Base-by-base conservation (phyloP, 2,888 invertebrate genomes). In the Flabesymbios commensalis region DNA sequence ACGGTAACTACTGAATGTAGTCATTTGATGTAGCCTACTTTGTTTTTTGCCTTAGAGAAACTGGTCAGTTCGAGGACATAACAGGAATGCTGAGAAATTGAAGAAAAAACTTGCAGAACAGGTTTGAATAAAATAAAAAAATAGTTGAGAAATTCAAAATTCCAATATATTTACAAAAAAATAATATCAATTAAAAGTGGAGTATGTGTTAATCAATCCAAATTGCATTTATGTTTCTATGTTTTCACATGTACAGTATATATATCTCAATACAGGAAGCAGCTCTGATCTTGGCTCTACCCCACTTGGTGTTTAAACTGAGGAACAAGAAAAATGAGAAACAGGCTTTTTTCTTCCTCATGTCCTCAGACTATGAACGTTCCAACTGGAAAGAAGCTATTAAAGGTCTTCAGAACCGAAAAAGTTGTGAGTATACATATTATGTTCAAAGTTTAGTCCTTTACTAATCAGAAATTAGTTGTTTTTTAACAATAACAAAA, bases 301-400 rank as follows among this genome's bases (percentile, higher is more conserved):
- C 95, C 33, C 93, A 93, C 85, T 85, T 96, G 69, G 88, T 92
- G 62, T 89, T 94, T 80, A 87, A 91, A 49, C 88, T 95, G 59
- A 89, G 89, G 52, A 80, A 59, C 28, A 47, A 22, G 14, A 89
- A 89, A 49, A 48, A 42, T 22, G 51, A 47, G 36, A 80, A 65
- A 87, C 88, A 75, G 86, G 74, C 70, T 0, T 85, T 85, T 72
- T 89, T 90, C 58, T 93, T 96, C 85, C 93, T 94, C 83, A 86
- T 96, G 74, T 92, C 94, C 71, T 94, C 94, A 0, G 94, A 96
- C 83, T 96, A 92, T 78, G 96, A 96, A 83, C 87, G 94, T 57
- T 90, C 91, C 68, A 94, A 94, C 80, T 96, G 95, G 95, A 89
- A 92, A 70, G 94, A 95, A 79, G 91, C 94, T 2, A 91, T 96